phyloP scores from a whole-genome alignment of 1,140 invertebrate species.

The Bacillus rossius region DNA sequence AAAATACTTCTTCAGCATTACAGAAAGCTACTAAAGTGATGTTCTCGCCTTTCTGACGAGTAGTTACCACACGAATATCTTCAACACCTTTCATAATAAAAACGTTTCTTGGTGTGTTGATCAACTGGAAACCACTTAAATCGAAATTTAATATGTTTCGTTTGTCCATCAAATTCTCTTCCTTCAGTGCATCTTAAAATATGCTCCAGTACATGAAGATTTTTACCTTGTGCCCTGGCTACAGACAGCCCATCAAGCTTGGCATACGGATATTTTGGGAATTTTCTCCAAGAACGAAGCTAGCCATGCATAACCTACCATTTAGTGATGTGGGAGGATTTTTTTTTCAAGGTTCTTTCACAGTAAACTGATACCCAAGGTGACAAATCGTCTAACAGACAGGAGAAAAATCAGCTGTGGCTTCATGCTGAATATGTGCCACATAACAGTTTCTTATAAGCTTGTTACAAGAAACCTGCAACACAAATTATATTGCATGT shows the following conservation, averaged over 20 bases:
- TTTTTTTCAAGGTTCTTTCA: conserved; percentile 31
- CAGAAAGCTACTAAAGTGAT: no score
- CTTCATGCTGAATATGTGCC: no score
- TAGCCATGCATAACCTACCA: conserved; percentile 32
- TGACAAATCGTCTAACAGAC: no score
- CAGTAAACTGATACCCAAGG: conserved; percentile 31
- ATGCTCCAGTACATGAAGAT: conserved; percentile 20
- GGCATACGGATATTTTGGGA: conserved; percentile 29
- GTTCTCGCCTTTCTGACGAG: conserved; percentile 1
- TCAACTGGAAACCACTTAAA: conserved; percentile 31
- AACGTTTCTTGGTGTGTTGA: conserved; percentile 22
- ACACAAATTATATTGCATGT: no score
- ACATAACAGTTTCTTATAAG: no score
- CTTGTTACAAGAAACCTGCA: no score
- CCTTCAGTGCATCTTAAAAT: conserved; percentile 18
- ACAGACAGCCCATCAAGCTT: conserved; percentile 39
- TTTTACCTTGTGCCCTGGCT: conserved; percentile 31
- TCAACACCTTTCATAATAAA: conserved; percentile 24
- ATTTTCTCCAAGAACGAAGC: conserved; percentile 35
- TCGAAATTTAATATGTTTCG: conserved; percentile 27
- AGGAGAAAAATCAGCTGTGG: no score
- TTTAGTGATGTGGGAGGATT: conserved; percentile 32
- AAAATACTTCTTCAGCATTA: no score
- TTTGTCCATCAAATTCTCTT: conserved; percentile 27
- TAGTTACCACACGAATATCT: conserved; percentile 19